Evolutionary conservation across 2,113 vertebrate species (phyloP).

Genomic region (Ailurus styani): DNA sequence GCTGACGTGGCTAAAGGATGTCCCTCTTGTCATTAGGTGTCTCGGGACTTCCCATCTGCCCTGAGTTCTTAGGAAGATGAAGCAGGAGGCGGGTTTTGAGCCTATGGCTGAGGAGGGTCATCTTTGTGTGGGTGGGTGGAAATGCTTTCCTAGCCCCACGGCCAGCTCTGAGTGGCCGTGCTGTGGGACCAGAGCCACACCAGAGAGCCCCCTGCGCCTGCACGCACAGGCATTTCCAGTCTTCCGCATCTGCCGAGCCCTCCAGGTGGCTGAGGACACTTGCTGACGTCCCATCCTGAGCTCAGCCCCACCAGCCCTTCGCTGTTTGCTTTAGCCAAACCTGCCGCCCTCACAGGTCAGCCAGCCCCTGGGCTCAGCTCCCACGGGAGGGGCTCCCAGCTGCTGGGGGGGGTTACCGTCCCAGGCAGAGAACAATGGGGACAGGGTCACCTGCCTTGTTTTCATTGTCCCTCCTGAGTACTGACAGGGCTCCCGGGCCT

Average conservation of each 20-base stretch:
- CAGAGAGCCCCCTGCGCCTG: background rate
- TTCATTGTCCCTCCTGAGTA: constrained; percentile 78
- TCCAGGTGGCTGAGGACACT: background rate
- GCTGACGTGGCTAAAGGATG: background rate
- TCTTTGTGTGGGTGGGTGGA: background rate
- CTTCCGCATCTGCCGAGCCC: background rate
- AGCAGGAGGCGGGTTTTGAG: background rate
- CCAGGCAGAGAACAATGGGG: constrained; percentile 77
- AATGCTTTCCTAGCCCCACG: background rate
- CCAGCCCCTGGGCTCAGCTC: background rate
- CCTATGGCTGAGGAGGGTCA: background rate
- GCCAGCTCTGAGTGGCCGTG: background rate
- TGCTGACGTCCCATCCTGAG: constrained; percentile 51
- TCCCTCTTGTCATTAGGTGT: background rate
- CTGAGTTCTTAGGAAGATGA: background rate
- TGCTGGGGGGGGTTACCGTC: constrained; percentile 71
- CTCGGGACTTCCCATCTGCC: background rate
- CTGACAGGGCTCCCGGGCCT: constrained; percentile 70
- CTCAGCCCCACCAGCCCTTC: background rate
- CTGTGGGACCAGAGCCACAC: background rate
- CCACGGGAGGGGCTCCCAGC: constrained; percentile 53
- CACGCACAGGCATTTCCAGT: background rate
- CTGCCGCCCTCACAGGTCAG: background rate
- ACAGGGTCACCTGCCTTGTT: constrained; percentile 80
- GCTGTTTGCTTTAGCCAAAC: constrained; percentile 49